Conservation (phyloP, 1,140 invertebrate genomes). For the Trichoplusia ni region DNA sequence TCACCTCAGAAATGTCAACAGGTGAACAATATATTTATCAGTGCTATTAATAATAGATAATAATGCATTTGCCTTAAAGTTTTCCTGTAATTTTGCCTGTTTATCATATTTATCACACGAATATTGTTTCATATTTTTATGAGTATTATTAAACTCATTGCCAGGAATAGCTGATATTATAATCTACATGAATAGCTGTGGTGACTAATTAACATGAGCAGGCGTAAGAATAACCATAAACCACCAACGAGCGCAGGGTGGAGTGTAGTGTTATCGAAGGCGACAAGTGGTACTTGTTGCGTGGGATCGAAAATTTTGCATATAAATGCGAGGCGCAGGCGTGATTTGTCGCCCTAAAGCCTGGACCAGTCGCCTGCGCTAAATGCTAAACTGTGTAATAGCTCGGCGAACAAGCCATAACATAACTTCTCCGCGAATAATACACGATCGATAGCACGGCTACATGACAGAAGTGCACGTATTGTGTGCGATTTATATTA, state of each 20-base stretch:
- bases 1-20: background rate
- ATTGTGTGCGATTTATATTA: background rate
- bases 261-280: constrained; percentile 20
- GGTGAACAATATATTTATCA: background rate
- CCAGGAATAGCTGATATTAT: constrained; percentile 1
- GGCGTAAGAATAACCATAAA: constrained; percentile 10
- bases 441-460: constrained; percentile 3
- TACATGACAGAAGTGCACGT: background rate
- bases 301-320: constrained; percentile 56
- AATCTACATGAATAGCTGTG: background rate
- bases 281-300: constrained; percentile 61
- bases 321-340: constrained; percentile 48
- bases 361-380: constrained; percentile 33
- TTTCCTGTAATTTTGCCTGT: constrained; percentile 16
- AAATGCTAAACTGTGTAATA: constrained; percentile 39
- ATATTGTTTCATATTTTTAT: too few relatives aligned
- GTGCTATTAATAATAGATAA: background rate
- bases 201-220: constrained; percentile 15
- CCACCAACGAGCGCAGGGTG: too few relatives aligned
- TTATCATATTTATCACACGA: constrained; percentile 11
- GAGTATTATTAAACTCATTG: constrained; percentile 8
- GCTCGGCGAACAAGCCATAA: constrained; percentile 6
- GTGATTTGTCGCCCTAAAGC: constrained; percentile 52
- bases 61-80: background rate
- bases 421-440: background rate